Base-by-base conservation (phyloP, 2,888 invertebrate genomes). In the Boloria selene region DNA sequence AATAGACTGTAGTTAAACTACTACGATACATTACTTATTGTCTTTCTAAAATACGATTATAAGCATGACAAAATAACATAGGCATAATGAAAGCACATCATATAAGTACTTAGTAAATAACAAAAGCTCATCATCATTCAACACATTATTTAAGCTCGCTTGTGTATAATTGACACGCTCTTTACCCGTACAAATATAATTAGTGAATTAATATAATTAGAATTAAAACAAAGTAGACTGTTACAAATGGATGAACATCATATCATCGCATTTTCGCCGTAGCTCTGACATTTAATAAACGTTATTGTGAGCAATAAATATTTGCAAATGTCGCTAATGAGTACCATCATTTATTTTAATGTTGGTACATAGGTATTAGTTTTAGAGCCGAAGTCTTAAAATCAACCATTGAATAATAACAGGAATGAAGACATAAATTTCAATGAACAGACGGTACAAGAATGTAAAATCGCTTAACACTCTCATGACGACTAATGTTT, bases 401-500 rank as follows among this genome's bases (percentile, higher is more conserved):
- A 67, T 66, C 55, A 68, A 65, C 59, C 60, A 68, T 65, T 69
- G 64, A 71, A 65, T 69, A 65, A 67, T 53, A 59, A 52, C 16
- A 45, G 58, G 53, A 73, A 74, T 74, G 69, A 72, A 72, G 70
- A 75, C 73, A 75, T 73, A 72, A 74, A 74, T 71, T 66, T 70
- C 58, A 50, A 67, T 56, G 65, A 75, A 73, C 73, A 72, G 75
- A 71, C 70, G 73, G 72, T 70, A 74, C 72, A 74, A 77, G 79
- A 82, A 83, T 81, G 76, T 77, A 60, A 78, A 82, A 83, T 81
- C 79, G 79, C 76, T 75, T 71, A 60, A 76, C 79, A 79, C 75
- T 80, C 82, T 78, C 76, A 71, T 73, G 68, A 72, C 65, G 68
- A 75, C 74, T 64, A 72, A 73, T 76, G 74, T 76, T 77, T 79